phyloP scores from a whole-genome alignment of 2,888 invertebrate genomes.

The Trachelus troglodyta region DNA sequence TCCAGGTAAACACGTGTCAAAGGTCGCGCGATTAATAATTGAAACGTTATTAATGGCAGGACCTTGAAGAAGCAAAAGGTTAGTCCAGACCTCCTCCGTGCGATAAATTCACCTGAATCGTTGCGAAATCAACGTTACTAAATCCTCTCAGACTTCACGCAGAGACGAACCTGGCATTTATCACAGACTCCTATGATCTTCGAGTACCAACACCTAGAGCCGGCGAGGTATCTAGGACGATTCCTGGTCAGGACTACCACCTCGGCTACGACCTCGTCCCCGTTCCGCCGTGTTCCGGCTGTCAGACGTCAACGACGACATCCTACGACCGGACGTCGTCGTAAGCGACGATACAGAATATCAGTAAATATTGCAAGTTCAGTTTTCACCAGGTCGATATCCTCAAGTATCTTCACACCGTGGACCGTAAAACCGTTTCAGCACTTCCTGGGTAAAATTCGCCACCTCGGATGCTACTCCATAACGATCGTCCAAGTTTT shows the following conservation, averaged over 20 bases:
- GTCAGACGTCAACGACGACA: neutral
- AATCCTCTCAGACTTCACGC: conserved; percentile 3
- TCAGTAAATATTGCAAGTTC: neutral
- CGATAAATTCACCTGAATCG: neutral
- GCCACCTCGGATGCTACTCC: neutral
- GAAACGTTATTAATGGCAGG: conserved; percentile 17
- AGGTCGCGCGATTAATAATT: conserved; percentile 18
- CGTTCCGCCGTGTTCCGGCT: neutral
- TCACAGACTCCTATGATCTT: neutral
- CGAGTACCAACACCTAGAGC: neutral
- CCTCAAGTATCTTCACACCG: neutral
- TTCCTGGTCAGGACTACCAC: neutral
- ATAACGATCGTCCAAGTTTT: conserved; percentile 5
- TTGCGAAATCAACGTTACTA: neutral
- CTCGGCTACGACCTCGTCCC: neutral
- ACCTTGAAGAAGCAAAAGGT: conserved; percentile 7
- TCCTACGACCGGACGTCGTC: conserved; percentile 3
- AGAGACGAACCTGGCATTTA: neutral
- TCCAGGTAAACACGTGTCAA: conserved; percentile 6
- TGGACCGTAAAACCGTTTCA: neutral
- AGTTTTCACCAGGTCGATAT: neutral
- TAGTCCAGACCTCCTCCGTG: neutral
- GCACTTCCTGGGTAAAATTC: neutral
- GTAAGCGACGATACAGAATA: neutral
- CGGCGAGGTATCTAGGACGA: neutral